Conservation (phyloP, 2,888 invertebrate species). For the Agriopis leucophaearia region DNA sequence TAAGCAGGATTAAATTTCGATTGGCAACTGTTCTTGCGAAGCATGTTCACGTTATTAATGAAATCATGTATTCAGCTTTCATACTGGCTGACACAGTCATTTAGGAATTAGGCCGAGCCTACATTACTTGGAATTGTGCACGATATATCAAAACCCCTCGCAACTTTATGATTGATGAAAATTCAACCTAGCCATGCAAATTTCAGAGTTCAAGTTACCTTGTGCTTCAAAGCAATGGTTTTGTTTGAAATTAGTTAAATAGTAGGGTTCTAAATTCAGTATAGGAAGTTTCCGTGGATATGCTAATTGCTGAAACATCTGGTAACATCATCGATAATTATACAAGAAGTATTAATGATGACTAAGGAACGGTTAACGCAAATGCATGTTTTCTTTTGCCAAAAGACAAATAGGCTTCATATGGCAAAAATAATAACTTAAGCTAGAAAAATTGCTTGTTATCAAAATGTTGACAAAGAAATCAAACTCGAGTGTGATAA, state of each 20-base stretch:
- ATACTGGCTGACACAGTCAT: slow-evolving; percentile 49
- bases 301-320: slow-evolving; percentile 42
- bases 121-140: slow-evolving; percentile 48
- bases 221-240: slow-evolving; percentile 2
- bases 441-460: not conserved
- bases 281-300: slow-evolving; percentile 36
- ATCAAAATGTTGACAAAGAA: not conserved
- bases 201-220: slow-evolving; percentile 15
- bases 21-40: slow-evolving; percentile 30
- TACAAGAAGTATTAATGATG: not conserved
- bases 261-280: slow-evolving; percentile 9
- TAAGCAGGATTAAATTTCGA: slow-evolving; percentile 32
- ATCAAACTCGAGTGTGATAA: not conserved
- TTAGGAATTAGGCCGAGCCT: slow-evolving; percentile 51
- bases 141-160: slow-evolving; percentile 43
- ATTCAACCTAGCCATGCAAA: not conserved
- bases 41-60: slow-evolving; percentile 29
- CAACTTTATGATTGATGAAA: not conserved
- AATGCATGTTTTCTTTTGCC: too few relatives aligned
- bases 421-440: too few relatives aligned
- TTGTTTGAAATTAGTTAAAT: slow-evolving; percentile 6
- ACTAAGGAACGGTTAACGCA: not conserved
- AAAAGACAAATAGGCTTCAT: too few relatives aligned
- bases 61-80: slow-evolving; percentile 52
- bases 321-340: slow-evolving; percentile 36